Percentiles rank a stretch among this genome's conserved stretches.
These are phyloP conservation scores for Phycodurus eques DNA, from an alignment of 2,113 vertebrate species.

Conservation along the genomic window DNA sequence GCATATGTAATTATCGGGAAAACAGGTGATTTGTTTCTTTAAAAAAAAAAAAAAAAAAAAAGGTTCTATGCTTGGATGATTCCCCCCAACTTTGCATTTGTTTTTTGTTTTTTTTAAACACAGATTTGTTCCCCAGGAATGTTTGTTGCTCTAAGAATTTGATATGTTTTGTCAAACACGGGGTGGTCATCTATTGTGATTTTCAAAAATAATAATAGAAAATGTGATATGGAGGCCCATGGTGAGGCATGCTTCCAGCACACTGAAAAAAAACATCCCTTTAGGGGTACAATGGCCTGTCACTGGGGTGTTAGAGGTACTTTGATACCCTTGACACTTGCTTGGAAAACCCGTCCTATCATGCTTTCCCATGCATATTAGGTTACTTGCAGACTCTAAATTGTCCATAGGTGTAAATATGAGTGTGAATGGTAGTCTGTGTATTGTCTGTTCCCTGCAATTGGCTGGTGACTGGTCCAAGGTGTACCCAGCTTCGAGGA, in stretches of 20 bases:
- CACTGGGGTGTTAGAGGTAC: background rate
- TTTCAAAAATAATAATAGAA: background rate
- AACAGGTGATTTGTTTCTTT: background rate
- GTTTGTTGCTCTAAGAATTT: conserved; percentile 15
- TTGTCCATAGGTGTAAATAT: too few relatives aligned
- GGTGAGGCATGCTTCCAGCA: background rate
- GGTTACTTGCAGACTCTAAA: too few relatives aligned
- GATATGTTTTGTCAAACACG: conserved; percentile 20
- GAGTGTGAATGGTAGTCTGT: too few relatives aligned
- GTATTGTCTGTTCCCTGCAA: too few relatives aligned
- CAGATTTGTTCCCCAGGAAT: background rate
- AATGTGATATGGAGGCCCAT: background rate
- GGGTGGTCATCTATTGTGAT: background rate
- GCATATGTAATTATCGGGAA: background rate
- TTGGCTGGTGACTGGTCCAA: too few relatives aligned
- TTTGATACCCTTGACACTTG: background rate
- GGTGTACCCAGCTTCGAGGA: too few relatives aligned
- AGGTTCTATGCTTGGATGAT: background rate
- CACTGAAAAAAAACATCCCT: background rate
- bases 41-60: conserved; percentile 18
- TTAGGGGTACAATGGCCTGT: background rate
- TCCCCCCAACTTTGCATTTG: background rate
- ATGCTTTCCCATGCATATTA: background rate
- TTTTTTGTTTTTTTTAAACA: background rate
- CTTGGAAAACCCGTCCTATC: background rate